A percentile compares a stretch with the other conserved stretches of the same genome.
phyloP scores from a whole-genome alignment of 2,113 vertebrate species.

The Coptodon rendalli region DNA sequence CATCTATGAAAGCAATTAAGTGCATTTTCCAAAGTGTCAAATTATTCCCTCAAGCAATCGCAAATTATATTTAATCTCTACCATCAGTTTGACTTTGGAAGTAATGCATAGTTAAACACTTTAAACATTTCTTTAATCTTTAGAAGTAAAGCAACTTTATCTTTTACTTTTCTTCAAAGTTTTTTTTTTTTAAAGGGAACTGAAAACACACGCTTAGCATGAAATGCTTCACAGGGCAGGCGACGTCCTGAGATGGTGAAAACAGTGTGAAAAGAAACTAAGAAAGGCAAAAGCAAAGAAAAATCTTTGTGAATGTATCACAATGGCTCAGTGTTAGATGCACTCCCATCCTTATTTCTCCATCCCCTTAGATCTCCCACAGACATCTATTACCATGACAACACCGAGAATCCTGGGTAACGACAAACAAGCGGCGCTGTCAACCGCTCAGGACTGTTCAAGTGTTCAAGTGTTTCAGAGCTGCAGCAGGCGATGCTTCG shows the following conservation, averaged over 20 bases:
- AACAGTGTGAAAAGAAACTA: background rate
- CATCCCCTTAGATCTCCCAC: constrained; percentile 16
- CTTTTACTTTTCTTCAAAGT: background rate
- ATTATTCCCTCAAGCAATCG: background rate
- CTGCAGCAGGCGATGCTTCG: background rate
- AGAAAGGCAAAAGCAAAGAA: background rate
- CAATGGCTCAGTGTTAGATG: constrained; percentile 5
- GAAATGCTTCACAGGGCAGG: background rate
- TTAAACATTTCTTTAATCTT: background rate
- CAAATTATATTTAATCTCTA: background rate
- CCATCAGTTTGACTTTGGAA: background rate
- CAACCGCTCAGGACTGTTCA: background rate
- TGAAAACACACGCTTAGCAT: background rate
- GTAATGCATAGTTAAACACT: background rate
- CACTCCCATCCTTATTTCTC: constrained; percentile 11
- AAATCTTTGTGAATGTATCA: constrained; percentile 2
- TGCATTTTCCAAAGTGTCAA: background rate
- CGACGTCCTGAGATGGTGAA: background rate
- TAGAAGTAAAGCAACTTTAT: background rate
- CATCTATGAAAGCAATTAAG: background rate
- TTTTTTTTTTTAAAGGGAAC: background rate
- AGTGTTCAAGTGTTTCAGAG: background rate
- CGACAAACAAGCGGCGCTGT: constrained; percentile 31
- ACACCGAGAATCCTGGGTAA: constrained; percentile 40
- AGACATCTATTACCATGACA: constrained; percentile 51